Conservation (phyloP, 2,888 invertebrate genomes). For the Rosalia funebris region DNA sequence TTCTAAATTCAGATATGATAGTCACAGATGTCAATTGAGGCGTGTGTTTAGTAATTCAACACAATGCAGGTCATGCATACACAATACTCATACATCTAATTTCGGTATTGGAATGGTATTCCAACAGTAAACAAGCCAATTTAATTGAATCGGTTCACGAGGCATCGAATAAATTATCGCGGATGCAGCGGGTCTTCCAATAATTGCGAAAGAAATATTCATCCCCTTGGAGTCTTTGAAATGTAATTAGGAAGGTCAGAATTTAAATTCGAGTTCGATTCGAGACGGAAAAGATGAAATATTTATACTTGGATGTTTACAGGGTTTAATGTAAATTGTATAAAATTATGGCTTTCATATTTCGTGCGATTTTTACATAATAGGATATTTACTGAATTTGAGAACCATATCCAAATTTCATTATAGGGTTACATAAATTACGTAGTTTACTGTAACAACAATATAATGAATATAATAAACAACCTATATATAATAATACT, state of each 20-base stretch:
- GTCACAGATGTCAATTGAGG: slow-evolving; percentile 48
- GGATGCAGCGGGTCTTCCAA: slow-evolving; percentile 15
- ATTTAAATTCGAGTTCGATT: too few relatives aligned
- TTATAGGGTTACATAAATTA: too few relatives aligned
- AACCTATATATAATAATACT: too few relatives aligned
- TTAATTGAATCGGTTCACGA: slow-evolving; percentile 59
- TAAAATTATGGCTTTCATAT: too few relatives aligned
- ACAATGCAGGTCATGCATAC: slow-evolving; percentile 52
- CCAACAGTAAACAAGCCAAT: slow-evolving; percentile 58
- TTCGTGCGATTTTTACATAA: too few relatives aligned
- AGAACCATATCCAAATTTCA: too few relatives aligned
- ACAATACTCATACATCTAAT: slow-evolving; percentile 58
- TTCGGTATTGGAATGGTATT: slow-evolving; percentile 56
- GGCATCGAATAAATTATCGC: slow-evolving; percentile 56
- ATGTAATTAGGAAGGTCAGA: not conserved
- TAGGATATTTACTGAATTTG: too few relatives aligned
- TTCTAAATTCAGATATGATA: slow-evolving; percentile 39
- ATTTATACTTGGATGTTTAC: too few relatives aligned
- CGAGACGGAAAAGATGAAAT: too few relatives aligned
- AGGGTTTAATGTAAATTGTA: too few relatives aligned
- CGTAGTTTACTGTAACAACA: too few relatives aligned
- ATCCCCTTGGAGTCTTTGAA: not conserved
- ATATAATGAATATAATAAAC: too few relatives aligned
- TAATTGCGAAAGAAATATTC: not conserved
- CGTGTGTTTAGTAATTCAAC: slow-evolving; percentile 45